phyloP scores from a whole-genome alignment of 2,797 vertebrate species.

The Leuciscus waleckii region DNA sequence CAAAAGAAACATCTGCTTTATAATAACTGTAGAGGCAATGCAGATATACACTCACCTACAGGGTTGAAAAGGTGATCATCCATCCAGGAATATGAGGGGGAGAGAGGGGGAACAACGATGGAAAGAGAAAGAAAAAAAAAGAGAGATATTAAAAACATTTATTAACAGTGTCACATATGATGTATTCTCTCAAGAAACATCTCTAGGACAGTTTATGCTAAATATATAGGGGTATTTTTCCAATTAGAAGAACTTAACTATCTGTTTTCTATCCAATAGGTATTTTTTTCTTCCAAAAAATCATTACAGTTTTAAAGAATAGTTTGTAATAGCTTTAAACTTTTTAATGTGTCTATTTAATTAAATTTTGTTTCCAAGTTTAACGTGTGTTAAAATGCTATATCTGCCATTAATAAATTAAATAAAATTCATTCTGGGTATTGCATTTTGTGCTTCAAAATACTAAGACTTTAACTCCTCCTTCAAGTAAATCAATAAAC shows the following conservation, averaged over 20 bases:
- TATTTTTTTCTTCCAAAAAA: background rate
- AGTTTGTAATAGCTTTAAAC: background rate
- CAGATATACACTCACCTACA: constrained; percentile 59
- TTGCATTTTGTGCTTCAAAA: background rate
- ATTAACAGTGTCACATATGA: constrained; percentile 1
- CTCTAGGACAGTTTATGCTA: background rate
- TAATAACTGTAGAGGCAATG: constrained; percentile 40
- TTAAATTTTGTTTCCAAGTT: background rate
- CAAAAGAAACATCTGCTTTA: constrained; percentile 40
- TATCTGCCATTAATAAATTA: background rate
- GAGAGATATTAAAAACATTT: constrained; percentile 5
- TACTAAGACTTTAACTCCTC: background rate
- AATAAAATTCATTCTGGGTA: background rate
- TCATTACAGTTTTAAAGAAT: background rate
- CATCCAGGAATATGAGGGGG: constrained; percentile 15
- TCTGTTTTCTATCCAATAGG: background rate
- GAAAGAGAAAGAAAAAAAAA: background rate
- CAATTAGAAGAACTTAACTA: background rate
- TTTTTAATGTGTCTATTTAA: background rate
- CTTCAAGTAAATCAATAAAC: background rate
- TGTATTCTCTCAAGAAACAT: background rate
- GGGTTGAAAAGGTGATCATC: constrained; percentile 35
- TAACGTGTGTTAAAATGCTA: too few relatives aligned
- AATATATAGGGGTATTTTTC: background rate
- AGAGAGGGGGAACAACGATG: background rate